Evolutionary conservation across 2,797 vertebrate species (phyloP).

Genomic region (Lacerta agilis): DNA sequence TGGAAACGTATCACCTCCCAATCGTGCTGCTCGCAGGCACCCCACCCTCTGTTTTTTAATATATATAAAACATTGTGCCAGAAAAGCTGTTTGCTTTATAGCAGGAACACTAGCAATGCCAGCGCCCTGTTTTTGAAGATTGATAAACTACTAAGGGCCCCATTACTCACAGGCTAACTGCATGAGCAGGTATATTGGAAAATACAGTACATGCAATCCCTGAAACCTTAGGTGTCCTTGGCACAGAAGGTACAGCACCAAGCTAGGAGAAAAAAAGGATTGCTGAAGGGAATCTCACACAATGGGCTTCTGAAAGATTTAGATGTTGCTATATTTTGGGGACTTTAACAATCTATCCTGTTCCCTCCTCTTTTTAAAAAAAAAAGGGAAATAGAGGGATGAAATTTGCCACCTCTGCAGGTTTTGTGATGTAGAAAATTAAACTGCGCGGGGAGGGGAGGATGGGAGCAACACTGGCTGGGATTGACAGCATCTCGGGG

Average conservation of each 20-base stretch:
- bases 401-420: neutral
- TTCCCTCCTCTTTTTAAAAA: neutral
- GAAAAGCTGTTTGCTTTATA: constrained; percentile 7
- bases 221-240: neutral
- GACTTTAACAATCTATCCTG: constrained; percentile 11
- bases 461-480: constrained; percentile 20
- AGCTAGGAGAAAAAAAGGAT: neutral
- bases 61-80: neutral
- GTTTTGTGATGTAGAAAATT: neutral
- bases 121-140: constrained; percentile 5
- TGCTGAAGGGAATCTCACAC: neutral
- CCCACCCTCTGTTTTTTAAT: neutral
- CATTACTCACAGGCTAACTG: constrained; percentile 20
- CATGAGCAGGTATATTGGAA: neutral
- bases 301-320: constrained; percentile 27
- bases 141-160: neutral
- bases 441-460: constrained; percentile 10
- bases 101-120: neutral
- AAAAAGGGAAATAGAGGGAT: neutral
- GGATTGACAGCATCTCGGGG: constrained; percentile 17
- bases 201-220: neutral
- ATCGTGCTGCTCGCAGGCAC: neutral
- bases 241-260: neutral
- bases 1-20: constrained; percentile 5
- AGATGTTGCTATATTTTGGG: constrained; percentile 7